A percentile compares a stretch with the other conserved stretches of the same genome.
phyloP scores from a whole-genome alignment of 2,797 vertebrate species.

The Mus minutoides region DNA sequence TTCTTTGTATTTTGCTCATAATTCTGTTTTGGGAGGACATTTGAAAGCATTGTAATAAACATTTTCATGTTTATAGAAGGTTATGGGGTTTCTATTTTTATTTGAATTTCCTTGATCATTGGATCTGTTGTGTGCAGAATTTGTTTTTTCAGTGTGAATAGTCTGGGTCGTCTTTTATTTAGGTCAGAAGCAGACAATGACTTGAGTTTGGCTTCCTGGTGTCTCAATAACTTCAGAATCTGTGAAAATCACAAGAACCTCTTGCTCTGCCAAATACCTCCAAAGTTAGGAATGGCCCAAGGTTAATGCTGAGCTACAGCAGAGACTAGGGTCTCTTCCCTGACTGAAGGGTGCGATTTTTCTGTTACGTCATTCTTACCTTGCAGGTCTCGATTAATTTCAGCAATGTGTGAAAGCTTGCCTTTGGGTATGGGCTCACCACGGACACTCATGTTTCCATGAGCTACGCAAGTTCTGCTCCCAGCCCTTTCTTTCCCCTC shows the following conservation, averaged over 20 bases:
- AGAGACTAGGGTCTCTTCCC: background rate
- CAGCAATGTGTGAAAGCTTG: background rate
- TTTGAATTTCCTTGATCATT: background rate
- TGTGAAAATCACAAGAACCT: background rate
- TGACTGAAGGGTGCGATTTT: background rate
- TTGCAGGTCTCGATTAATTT: background rate
- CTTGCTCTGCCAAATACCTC: background rate
- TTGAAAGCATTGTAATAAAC: conserved; percentile 42
- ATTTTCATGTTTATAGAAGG: background rate
- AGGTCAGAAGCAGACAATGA: background rate
- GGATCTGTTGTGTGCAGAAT: background rate
- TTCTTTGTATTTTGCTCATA: background rate
- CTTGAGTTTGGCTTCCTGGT: background rate
- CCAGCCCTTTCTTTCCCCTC: background rate
- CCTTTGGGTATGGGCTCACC: background rate
- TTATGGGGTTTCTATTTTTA: background rate
- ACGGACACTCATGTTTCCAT: background rate
- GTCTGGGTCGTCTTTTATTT: background rate
- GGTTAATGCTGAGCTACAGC: background rate
- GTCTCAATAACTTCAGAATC: background rate
- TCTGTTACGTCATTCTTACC: background rate
- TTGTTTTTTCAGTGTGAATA: background rate
- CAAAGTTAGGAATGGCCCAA: background rate
- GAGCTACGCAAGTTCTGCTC: background rate
- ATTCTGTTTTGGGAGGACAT: background rate